Evolutionary conservation across 2,888 invertebrate genomes (phyloP), one percentile per base, ranked within the genome.

Genomic region (Heliconius hortense): DNA sequence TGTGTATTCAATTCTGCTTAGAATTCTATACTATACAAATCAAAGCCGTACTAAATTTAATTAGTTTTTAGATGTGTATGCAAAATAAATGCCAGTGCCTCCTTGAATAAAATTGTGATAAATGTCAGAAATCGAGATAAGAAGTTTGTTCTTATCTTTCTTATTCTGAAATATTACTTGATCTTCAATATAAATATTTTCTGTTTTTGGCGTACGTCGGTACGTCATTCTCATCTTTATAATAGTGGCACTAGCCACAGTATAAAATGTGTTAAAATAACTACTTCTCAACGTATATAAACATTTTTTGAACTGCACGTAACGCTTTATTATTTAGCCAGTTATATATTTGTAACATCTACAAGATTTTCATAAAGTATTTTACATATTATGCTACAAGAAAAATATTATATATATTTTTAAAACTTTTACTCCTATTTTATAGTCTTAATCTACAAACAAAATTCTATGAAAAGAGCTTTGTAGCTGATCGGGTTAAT

Each of bases 1-100:
- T 53, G 35, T 53, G n/a, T 70, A 62, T 71, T 21, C 26, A 43
- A 62, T 43, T 71, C 24, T 71, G 53, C n/a, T 69, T 48, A 31
- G 56, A 66, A 66, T 66, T 39, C 39, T n/a, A 39, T 39, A 15
- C 39, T n/a, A 5, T 43, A 66, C 43, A 24, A 18, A 66, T 66
- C 15, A 43, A 24, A 66, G 24, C n/a, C 39, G 39, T 24, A 39
- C n/a, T 24, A 66, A 31, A 66, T 66, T 64, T 43, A 66, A 39
- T 15, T 24, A 39, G 24, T 43, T 66, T 66, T 43, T 15, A 24
- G 15, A 8, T 26, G 18, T 26, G 3, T 24, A 66, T 24, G 26
- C 0, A 26, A 60, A 60, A 60, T 60, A 60, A 26, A 18, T 60
- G 26, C 15, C 15, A 26, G 24, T 26, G 7, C 59, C 5, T 60